A percentile compares a stretch with the other conserved stretches of the same genome.
Evolutionary conservation across 2,113 vertebrate genomes (phyloP).

Genomic region (Crotalus tigris): DNA sequence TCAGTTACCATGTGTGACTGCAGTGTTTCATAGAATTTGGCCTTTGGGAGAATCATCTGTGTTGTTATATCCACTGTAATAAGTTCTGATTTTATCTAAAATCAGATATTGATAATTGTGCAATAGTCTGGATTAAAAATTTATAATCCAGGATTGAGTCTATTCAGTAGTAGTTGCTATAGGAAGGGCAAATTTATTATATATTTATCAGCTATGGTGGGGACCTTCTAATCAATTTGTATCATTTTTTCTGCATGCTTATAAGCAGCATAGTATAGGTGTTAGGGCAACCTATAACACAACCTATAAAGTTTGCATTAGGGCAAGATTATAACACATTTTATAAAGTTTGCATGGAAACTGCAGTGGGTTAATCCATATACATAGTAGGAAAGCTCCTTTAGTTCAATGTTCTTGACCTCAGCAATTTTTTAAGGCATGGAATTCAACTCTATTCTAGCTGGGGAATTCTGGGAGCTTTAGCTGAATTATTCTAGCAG

Average conservation of each 20-base stretch:
- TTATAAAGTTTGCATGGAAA: background rate
- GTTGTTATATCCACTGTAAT: background rate
- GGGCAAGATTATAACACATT: background rate
- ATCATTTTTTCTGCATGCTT: background rate
- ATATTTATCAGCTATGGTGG: background rate
- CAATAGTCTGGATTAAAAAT: background rate
- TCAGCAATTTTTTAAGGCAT: too few relatives aligned
- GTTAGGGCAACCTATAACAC: background rate
- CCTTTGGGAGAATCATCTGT: background rate
- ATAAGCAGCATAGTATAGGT: background rate
- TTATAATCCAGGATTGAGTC: background rate
- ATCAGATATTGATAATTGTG: background rate
- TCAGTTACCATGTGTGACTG: background rate
- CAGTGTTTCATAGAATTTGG: background rate
- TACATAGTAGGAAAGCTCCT: background rate
- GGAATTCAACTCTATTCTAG: too few relatives aligned
- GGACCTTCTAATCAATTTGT: background rate
- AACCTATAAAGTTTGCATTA: background rate
- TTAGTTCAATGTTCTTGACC: background rate
- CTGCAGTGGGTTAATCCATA: background rate
- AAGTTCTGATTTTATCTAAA: background rate
- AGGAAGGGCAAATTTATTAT: background rate
- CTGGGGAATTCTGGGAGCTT: too few relatives aligned
- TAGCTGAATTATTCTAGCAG: background rate
- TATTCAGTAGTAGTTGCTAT: background rate